Percentiles rank a stretch among this genome's conserved stretches.
Conservation (phyloP, 2,113 vertebrate species). For the Passer montanus region DNA sequence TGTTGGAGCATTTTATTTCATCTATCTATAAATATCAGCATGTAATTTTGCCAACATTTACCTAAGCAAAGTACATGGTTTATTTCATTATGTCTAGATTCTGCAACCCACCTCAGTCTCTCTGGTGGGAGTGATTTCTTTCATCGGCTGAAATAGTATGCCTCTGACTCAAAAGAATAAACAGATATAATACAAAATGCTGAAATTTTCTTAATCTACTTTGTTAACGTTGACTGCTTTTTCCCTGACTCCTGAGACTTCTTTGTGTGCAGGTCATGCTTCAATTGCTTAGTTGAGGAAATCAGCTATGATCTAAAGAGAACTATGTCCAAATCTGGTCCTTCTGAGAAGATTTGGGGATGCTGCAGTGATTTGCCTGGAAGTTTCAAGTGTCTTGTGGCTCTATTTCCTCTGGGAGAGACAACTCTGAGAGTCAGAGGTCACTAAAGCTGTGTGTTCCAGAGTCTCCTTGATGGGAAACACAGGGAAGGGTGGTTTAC, state of each 20-base stretch:
- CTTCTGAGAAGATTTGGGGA: not conserved
- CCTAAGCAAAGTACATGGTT: not conserved
- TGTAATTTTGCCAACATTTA: not conserved
- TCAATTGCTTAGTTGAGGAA: not conserved
- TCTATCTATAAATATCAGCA: not conserved
- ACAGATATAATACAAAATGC: not conserved
- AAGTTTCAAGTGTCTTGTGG: not conserved
- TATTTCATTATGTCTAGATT: not conserved
- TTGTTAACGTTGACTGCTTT: not conserved
- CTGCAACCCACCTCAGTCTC: not conserved
- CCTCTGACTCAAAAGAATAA: not conserved
- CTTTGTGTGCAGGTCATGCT: not conserved
- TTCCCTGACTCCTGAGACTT: not conserved
- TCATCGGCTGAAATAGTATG: not conserved
- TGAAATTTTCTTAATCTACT: not conserved
- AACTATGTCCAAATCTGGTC: not conserved
- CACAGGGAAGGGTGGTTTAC: not conserved
- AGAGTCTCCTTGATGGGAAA: not conserved
- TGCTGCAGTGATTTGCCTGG: not conserved
- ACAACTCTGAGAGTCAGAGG: rapidly evolving
- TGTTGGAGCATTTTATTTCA: not conserved
- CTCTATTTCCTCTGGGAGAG: not conserved
- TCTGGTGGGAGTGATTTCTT: not conserved
- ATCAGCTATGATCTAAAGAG: not conserved
- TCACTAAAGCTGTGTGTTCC: not conserved